phyloP scores from a whole-genome alignment of 2,113 vertebrate species.

The Chamaea fasciata region DNA sequence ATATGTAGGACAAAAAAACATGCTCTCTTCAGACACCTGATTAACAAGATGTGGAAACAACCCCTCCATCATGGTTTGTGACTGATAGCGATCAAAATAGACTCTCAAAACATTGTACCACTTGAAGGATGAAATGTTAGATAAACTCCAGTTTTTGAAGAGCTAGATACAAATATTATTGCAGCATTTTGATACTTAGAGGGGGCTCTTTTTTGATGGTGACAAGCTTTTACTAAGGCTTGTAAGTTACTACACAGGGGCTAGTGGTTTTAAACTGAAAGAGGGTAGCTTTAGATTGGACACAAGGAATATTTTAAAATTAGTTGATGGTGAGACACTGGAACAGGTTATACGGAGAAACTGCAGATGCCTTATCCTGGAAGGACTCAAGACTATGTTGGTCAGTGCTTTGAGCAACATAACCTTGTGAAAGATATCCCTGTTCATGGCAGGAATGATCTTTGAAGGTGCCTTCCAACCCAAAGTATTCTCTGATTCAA shows the following conservation, averaged over 20 bases:
- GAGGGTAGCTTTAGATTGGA: background rate
- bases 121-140: background rate
- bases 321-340: background rate
- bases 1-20: background rate
- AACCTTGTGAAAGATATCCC: background rate
- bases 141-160: background rate
- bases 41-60: background rate
- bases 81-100: background rate
- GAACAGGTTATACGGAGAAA: background rate
- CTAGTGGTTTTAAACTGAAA: background rate
- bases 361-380: background rate
- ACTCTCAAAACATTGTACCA: background rate
- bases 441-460: background rate
- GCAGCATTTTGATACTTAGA: background rate
- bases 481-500: background rate
- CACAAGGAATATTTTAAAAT: background rate
- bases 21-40: background rate
- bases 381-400: background rate
- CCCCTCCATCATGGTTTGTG: accelerated
- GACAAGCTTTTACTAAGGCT: background rate
- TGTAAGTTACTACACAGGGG: background rate
- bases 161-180: background rate
- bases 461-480: background rate
- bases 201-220: background rate
- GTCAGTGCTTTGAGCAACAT: accelerated